These are phyloP conservation scores for Sesamia inferens DNA, from an alignment of 2,888 invertebrate species.

Conservation along the genomic window DNA sequence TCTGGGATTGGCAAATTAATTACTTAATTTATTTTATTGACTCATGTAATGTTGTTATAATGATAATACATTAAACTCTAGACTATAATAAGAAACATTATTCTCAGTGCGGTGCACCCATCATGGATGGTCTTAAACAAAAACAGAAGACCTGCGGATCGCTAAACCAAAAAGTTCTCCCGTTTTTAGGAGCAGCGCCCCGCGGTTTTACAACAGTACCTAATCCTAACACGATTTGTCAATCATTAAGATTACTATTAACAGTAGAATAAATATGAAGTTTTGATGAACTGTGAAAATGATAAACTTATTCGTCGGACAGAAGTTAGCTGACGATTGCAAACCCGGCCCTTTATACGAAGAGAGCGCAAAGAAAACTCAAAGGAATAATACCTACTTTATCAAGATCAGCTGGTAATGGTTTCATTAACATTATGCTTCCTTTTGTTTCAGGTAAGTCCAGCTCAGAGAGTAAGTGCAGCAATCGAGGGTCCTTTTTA, in stretches of 20 bases:
- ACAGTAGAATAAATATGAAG: background rate
- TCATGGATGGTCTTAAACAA: background rate
- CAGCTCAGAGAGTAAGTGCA: constrained; percentile 48
- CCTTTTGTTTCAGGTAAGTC: constrained; percentile 73
- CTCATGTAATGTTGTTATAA: background rate
- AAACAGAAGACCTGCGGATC: background rate
- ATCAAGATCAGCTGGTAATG: constrained; percentile 60
- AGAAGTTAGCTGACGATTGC: background rate
- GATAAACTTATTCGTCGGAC: background rate
- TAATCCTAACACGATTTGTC: background rate
- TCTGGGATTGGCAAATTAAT: background rate
- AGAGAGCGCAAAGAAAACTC: constrained; percentile 18
- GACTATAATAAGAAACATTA: background rate
- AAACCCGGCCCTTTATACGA: constrained; percentile 5
- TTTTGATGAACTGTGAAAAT: background rate
- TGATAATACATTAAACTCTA: background rate
- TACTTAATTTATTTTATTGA: background rate
- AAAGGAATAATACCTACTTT: constrained; percentile 7
- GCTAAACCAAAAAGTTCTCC: background rate
- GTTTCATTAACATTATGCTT: constrained; percentile 65
- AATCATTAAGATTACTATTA: background rate
- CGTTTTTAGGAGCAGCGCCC: too few species aligned
- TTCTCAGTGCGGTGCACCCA: background rate
- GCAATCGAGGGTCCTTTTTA: constrained; percentile 34
- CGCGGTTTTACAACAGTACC: too few species aligned